These are phyloP conservation scores for Amphimedon queenslandica DNA, from an alignment of 37 sponge, comb jelly and placozoan species.

Conservation along the genomic window DNA sequence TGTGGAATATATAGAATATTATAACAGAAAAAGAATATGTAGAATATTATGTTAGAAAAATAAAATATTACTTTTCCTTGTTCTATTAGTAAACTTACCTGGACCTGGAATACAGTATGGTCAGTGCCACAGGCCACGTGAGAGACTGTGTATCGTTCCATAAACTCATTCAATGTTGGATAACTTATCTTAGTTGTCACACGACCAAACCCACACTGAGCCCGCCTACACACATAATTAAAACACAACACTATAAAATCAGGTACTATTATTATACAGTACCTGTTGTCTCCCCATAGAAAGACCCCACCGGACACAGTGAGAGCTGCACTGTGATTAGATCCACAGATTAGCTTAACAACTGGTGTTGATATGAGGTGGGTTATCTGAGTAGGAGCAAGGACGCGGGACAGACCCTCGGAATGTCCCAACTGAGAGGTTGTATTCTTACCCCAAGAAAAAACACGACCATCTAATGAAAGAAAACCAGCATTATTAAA, in stretches of 20 bases:
- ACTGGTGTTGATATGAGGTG: constrained; percentile 41
- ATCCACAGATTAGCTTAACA: constrained; percentile 58
- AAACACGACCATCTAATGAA: constrained; percentile 57
- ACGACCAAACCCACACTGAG: too few species aligned
- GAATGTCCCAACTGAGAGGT: constrained; percentile 51
- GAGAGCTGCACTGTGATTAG: constrained; percentile 67
- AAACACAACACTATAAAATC: too few species aligned
- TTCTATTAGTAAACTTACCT: constrained; percentile 38
- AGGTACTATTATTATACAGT: background rate
- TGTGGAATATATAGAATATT: too few species aligned
- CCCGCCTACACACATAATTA: too few species aligned
- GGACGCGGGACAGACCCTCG: background rate
- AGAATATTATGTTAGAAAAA: too few species aligned
- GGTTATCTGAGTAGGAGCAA: background rate
- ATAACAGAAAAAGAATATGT: too few species aligned
- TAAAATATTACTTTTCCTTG: too few species aligned
- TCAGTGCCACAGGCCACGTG: constrained; percentile 80
- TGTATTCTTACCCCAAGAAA: constrained; percentile 68
- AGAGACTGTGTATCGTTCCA: constrained; percentile 40
- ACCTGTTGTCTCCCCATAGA: constrained; percentile 91
- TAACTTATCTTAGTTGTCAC: too few species aligned
- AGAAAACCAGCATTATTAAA: background rate
- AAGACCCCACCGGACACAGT: constrained; percentile 56
- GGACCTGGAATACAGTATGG: constrained; percentile 77
- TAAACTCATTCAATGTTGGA: too few species aligned